A percentile compares a stretch with the other conserved stretches of the same genome.
phyloP scores from a whole-genome alignment of 2,888 invertebrate species.

The Lampropteryx suffumata region DNA sequence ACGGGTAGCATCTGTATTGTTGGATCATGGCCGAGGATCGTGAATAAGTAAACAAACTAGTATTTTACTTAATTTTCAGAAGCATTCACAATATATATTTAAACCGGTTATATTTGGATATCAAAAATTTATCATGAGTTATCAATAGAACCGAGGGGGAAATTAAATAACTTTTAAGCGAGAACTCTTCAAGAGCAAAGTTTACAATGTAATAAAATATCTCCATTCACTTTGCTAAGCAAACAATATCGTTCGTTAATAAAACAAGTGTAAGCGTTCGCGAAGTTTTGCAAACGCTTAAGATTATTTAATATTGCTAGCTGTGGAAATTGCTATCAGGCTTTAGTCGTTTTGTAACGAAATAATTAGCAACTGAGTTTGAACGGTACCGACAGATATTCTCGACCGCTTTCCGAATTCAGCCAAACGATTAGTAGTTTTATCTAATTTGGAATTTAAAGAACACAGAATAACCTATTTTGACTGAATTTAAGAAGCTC shows the following conservation, averaged over 20 bases:
- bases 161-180: conserved; percentile 24
- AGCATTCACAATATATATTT: too few relatives aligned
- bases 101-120: too few relatives aligned
- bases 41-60: too few relatives aligned
- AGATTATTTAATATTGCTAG: conserved; percentile 13
- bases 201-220: conserved; percentile 29
- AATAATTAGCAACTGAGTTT: conserved; percentile 3
- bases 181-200: conserved; percentile 20
- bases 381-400: too few relatives aligned
- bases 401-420: too few relatives aligned
- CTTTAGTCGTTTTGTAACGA: conserved; percentile 10
- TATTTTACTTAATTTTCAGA: too few relatives aligned
- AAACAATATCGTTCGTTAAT: conserved; percentile 22
- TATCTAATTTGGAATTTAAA: too few relatives aligned
- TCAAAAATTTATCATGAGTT: not conserved
- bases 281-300: conserved; percentile 14
- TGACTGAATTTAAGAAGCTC: not conserved
- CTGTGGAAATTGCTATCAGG: conserved; percentile 6
- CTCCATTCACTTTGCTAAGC: conserved; percentile 8
- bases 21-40: too few relatives aligned
- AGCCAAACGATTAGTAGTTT: too few relatives aligned
- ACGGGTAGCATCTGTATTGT: too few relatives aligned
- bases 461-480: not conserved
- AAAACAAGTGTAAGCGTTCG: conserved; percentile 24
- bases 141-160: conserved; percentile 2